These are phyloP conservation scores for Amazona guildingii DNA, from an alignment of 2,113 vertebrate species.

Conservation along the genomic window DNA sequence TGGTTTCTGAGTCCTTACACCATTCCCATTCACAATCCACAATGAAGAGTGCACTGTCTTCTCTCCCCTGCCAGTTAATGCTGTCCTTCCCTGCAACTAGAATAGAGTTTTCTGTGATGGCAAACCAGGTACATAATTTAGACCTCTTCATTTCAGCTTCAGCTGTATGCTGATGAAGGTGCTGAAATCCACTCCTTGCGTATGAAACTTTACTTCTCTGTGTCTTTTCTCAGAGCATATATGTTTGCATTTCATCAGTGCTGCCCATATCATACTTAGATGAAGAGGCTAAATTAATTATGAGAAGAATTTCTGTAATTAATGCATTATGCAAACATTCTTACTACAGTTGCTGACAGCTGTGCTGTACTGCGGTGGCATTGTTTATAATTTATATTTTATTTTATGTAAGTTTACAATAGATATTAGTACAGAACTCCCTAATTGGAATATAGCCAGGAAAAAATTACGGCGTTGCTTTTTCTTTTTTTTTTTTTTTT, in stretches of 20 bases:
- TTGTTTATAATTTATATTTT: not conserved
- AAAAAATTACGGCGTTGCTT: not conserved
- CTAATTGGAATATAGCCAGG: not conserved
- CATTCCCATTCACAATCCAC: not conserved
- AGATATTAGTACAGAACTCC: not conserved
- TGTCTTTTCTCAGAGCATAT: not conserved
- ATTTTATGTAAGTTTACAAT: not conserved
- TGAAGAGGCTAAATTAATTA: conserved; percentile 17
- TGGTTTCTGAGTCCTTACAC: not conserved
- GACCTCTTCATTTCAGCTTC: not conserved
- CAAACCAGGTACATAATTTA: not conserved
- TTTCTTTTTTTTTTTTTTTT: not conserved
- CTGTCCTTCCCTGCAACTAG: not conserved
- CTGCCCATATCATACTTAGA: not conserved
- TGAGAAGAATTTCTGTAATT: conserved; percentile 1
- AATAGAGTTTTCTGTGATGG: not conserved
- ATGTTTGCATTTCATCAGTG: not conserved
- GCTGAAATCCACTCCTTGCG: not conserved
- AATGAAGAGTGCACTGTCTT: not conserved
- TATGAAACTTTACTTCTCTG: not conserved
- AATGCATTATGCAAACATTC: not conserved
- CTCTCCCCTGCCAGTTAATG: not conserved
- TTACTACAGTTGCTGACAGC: not conserved
- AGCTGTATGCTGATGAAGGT: not conserved
- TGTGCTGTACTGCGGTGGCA: not conserved